These are phyloP conservation scores for Notarius lentiginosus DNA, from an alignment of 2,113 vertebrate species.

Conservation along the genomic window DNA sequence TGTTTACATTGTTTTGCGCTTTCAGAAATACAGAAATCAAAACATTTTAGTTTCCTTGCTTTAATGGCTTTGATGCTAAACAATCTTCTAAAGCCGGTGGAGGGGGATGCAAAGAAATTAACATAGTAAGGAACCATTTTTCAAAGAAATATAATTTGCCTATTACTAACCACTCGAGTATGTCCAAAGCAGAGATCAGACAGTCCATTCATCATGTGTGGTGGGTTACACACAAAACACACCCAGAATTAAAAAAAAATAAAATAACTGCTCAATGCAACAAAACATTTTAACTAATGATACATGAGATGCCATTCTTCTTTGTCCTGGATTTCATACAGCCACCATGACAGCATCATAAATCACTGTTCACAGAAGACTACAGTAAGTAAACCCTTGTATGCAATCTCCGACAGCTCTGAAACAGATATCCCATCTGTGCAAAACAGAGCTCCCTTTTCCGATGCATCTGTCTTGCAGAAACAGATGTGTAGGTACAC, in stretches of 20 bases:
- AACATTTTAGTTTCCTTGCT: neutral
- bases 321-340: neutral
- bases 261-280: neutral
- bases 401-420: neutral
- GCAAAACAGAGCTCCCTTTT: neutral
- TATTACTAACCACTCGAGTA: conserved; percentile 80
- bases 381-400: conserved; percentile 10
- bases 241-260: neutral
- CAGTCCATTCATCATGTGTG: conserved; percentile 85
- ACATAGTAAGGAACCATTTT: neutral
- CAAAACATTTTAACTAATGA: neutral
- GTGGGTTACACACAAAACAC: conserved; percentile 19
- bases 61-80: neutral
- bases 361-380: conserved; percentile 2
- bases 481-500: conserved; percentile 19
- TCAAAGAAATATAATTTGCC: conserved; percentile 65
- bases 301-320: conserved; percentile 2
- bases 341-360: conserved; percentile 4
- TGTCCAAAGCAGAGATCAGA: conserved; percentile 84
- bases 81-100: neutral
- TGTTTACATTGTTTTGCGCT: neutral
- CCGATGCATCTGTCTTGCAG: conserved; percentile 1
- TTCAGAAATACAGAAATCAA: neutral
- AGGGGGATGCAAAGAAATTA: neutral
- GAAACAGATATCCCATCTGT: conserved; percentile 13